A percentile compares a stretch with the other conserved stretches of the same genome.
phyloP scores from a whole-genome alignment of 2,113 vertebrate genomes.

The Petroica traversi region DNA sequence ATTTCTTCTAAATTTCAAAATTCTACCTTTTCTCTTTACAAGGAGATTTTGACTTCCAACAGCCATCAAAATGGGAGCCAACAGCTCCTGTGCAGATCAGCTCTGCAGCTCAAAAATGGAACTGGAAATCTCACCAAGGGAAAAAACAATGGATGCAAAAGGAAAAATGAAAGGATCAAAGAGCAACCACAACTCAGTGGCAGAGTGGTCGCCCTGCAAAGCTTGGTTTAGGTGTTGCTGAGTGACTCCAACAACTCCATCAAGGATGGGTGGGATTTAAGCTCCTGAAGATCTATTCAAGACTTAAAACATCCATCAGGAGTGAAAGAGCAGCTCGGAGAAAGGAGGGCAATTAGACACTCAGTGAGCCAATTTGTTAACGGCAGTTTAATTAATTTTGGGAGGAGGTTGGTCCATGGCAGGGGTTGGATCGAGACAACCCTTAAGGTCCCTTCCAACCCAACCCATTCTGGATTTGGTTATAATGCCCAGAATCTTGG shows the following conservation, averaged over 20 bases:
- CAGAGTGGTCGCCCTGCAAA: background rate
- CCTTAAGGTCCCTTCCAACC: background rate
- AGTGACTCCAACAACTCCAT: background rate
- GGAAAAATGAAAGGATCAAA: background rate
- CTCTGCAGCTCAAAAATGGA: background rate
- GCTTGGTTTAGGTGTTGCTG: background rate
- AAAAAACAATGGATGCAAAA: background rate
- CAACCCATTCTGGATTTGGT: rapidly evolving
- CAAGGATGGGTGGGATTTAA: background rate
- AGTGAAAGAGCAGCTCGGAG: background rate
- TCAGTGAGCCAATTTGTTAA: background rate
- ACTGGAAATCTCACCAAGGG: background rate
- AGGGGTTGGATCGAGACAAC: rapidly evolving
- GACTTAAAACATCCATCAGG: rapidly evolving
- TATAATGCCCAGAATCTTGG: rapidly evolving
- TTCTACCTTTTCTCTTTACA: background rate
- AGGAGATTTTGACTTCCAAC: background rate
- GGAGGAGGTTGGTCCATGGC: background rate
- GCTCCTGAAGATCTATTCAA: background rate
- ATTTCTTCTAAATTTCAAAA: background rate
- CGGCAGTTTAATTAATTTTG: background rate
- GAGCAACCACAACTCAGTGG: background rate
- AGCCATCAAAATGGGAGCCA: background rate
- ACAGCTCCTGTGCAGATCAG: background rate
- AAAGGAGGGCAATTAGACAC: background rate